phyloP scores from a whole-genome alignment of 2,797 vertebrate genomes.

The Petrocephalus schoutedeni region DNA sequence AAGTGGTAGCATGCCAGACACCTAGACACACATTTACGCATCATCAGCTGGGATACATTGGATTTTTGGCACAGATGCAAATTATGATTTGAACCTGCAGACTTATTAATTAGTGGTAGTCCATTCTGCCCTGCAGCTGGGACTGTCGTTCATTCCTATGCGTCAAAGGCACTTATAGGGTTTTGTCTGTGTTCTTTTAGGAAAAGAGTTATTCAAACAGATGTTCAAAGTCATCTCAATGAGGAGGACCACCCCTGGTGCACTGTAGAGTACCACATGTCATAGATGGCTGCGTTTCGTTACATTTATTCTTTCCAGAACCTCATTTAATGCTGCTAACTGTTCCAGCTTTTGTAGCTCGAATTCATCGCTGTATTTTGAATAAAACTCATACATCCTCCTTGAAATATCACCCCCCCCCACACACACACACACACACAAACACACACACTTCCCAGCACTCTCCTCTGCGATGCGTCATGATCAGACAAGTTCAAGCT shows the following conservation, averaged over 20 bases:
- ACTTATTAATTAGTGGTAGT: background rate
- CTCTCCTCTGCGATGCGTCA: constrained; percentile 4
- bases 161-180: background rate
- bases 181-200: background rate
- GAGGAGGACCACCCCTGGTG: background rate
- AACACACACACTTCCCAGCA: background rate
- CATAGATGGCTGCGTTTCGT: background rate
- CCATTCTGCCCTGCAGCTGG: background rate
- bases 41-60: background rate
- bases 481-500: constrained; percentile 22
- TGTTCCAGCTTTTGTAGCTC: background rate
- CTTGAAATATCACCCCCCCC: background rate
- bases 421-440: background rate
- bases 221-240: constrained; percentile 10
- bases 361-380: constrained; percentile 15
- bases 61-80: background rate
- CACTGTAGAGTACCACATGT: background rate
- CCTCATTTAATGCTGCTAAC: constrained; percentile 12
- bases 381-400: background rate
- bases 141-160: background rate
- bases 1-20: background rate
- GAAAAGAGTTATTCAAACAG: background rate
- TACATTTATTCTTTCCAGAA: background rate
- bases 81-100: background rate
- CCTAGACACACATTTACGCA: background rate